A percentile compares a stretch with the other conserved stretches of the same genome.
Conservation (phyloP, 2,797 vertebrate genomes). For the Peromyscus nudipes region DNA sequence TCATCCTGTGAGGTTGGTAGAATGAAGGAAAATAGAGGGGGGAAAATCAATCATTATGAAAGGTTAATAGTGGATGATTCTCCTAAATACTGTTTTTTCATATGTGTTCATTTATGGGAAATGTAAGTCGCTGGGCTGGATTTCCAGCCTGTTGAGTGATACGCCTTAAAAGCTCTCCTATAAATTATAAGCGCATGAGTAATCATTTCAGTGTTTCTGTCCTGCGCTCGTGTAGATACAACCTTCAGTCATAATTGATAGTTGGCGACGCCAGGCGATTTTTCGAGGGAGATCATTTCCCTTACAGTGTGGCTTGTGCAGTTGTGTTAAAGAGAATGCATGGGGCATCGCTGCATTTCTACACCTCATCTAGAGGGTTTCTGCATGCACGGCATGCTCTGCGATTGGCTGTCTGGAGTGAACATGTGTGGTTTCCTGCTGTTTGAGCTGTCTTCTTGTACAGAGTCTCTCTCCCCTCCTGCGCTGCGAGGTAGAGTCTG, state of each 20-base stretch:
- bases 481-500: background rate
- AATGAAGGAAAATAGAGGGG: background rate
- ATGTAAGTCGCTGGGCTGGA: slow-evolving; percentile 33
- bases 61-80: slow-evolving; percentile 11
- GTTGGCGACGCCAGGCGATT: background rate
- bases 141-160: slow-evolving; percentile 58
- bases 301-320: background rate
- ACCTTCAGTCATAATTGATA: background rate
- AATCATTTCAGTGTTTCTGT: background rate
- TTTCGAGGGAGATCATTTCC: background rate
- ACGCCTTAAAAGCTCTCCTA: background rate
- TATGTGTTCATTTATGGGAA: slow-evolving; percentile 59
- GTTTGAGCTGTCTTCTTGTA: background rate
- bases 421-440: background rate
- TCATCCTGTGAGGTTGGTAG: slow-evolving; percentile 20
- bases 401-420: background rate
- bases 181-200: slow-evolving; percentile 10
- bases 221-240: background rate
- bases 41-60: slow-evolving; percentile 19
- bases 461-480: background rate
- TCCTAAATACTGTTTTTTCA: slow-evolving; percentile 37
- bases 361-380: background rate
- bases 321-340: background rate
- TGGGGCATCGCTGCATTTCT: background rate
- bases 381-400: fast-evolving